Base-by-base conservation (phyloP, 2,888 invertebrate genomes). In the Erebia epiphron region DNA sequence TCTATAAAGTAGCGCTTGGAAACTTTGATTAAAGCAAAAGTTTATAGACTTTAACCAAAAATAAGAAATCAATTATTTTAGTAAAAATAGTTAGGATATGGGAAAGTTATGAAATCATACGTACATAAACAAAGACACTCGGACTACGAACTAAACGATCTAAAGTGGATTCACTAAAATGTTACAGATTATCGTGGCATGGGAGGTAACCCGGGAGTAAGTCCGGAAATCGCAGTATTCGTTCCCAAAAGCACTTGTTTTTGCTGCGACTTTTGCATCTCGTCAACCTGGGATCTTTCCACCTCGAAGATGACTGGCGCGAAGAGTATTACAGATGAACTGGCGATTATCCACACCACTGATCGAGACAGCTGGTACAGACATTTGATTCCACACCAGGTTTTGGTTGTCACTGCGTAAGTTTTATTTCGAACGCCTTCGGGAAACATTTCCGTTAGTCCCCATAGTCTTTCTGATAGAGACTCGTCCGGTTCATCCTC, bases 371-470 rank as follows among this genome's bases (percentile, higher is more conserved):
- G 94, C 68, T 95, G 93, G 84, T 98, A 98, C 0, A 97, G 83
- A 73, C 94, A 95, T 94, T 96, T 96, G 2, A 95, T 87, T 69
- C 95, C 73, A 88, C 72, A 92, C 88, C 94, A 90, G 68, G 97
- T 95, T 68, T 94, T 94, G 61, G 93, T 91, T 35, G 95, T 90
- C 35, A 96, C 83, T 62, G 90, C 86, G 77, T 94, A 93, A 52
- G 95, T 95, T 50, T 94, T 92, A 82, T 95, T 96, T 76, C 98
- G 95, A 14, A 99, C 90, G 81, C 95, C 90, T 73, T 97, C 96
- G 0, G 99, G 99, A 82, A 99, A 98, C 99, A 99, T 99, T 94
- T 99, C 99, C 43, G 98, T 96, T 74, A 99, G 92, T 10, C 98
- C 99, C 95, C 97, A 95, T 75, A 99, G 86, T 81, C 99, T 95